Percentiles rank a stretch among this genome's conserved stretches.
phyloP scores from a whole-genome alignment of 2,797 vertebrate species.

The Enteromius thamalakanensis region DNA sequence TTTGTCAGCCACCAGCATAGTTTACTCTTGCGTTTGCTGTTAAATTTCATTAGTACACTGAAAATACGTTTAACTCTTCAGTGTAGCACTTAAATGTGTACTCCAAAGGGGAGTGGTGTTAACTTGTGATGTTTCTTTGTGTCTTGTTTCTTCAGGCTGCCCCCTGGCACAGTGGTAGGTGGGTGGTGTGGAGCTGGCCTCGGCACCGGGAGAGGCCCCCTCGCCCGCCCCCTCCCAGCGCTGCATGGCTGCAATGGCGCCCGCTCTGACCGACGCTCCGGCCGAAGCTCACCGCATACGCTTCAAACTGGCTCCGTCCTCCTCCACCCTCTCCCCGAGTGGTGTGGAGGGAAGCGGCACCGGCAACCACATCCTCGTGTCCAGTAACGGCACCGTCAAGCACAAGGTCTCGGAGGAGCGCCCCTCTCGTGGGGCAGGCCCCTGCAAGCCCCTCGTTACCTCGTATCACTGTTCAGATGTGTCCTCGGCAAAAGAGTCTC shows the following conservation, averaged over 20 bases:
- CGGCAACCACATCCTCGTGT: conserved; percentile 80
- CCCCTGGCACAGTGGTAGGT: conserved; percentile 78
- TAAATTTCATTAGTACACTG: neutral
- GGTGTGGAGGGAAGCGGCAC: conserved; percentile 85
- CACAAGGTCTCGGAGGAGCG: conserved; percentile 70
- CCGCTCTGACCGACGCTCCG: conserved; percentile 91
- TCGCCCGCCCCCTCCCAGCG: conserved; percentile 82
- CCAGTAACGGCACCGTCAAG: conserved; percentile 82
- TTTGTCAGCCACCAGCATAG: neutral
- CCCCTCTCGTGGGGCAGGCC: conserved; percentile 62
- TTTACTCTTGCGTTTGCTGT: neutral
- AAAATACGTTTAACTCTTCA: neutral
- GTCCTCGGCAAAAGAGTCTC: conserved; percentile 79
- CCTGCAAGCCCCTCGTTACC: conserved; percentile 80
- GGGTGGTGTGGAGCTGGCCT: conserved; percentile 83
- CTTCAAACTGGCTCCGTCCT: conserved; percentile 91
- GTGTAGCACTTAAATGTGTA: neutral
- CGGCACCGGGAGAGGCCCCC: conserved; percentile 82
- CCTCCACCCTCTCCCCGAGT: conserved; percentile 86
- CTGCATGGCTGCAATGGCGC: conserved; percentile 96
- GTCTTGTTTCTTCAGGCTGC: conserved; percentile 71
- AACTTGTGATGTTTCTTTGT: conserved; percentile 21
- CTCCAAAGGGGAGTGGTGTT: neutral
- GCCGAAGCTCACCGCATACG: conserved; percentile 91
- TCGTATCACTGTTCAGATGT: conserved; percentile 87